phyloP scores from a whole-genome alignment of 2,888 invertebrate genomes.

The Heteropelma amictum region DNA sequence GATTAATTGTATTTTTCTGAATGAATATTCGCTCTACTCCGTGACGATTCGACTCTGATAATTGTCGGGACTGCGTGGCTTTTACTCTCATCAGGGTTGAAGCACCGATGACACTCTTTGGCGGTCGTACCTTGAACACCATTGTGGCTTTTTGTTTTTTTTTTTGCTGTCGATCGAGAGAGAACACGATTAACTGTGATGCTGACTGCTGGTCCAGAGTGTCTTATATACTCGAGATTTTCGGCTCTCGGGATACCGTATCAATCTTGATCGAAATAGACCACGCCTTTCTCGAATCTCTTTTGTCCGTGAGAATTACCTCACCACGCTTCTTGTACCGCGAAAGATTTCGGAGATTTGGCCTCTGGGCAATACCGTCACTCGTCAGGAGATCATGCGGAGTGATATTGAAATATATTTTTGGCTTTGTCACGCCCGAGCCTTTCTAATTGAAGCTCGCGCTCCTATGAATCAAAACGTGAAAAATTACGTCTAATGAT shows the following conservation, averaged over 20 bases:
- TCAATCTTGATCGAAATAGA: constrained; percentile 30
- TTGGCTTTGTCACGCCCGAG: constrained; percentile 13
- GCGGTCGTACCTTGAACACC: constrained; percentile 48
- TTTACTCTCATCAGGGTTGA: too few species aligned
- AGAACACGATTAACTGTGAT: constrained; percentile 51
- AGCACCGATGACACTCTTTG: too few species aligned
- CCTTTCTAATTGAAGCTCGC: constrained; percentile 39
- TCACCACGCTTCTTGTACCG: constrained; percentile 8
- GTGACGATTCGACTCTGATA: too few species aligned
- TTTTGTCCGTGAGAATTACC: constrained; percentile 44
- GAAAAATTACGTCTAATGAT: constrained; percentile 9
- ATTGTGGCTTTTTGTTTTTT: constrained; percentile 33
- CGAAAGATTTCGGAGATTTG: constrained; percentile 7
- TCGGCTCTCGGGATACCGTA: constrained; percentile 4
- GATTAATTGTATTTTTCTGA: too few species aligned
- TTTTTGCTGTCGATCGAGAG: constrained; percentile 36
- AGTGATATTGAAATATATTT: constrained; percentile 25
- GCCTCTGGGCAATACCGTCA: not conserved
- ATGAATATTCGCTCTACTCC: too few species aligned
- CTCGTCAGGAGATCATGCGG: constrained; percentile 18
- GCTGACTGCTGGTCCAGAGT: constrained; percentile 10
- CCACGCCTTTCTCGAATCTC: constrained; percentile 36
- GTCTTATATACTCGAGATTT: constrained; percentile 46
- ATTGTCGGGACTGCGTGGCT: too few species aligned
- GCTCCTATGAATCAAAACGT: not conserved